Evolutionary conservation across 2,888 invertebrate species (phyloP).

Genomic region (Chalcis sispes): DNA sequence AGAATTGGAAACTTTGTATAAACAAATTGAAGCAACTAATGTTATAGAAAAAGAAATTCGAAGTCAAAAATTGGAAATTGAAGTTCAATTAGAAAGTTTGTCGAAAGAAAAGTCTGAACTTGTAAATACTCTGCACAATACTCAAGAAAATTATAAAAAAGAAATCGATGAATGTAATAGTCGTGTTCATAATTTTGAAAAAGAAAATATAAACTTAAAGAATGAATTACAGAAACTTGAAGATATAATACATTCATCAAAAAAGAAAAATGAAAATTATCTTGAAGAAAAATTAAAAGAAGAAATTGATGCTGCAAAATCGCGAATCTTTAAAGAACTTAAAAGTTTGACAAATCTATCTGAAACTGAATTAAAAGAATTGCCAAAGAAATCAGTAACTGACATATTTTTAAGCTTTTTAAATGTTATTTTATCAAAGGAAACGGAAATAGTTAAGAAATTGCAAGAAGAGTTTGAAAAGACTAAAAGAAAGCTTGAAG

Average conservation of each 20-base stretch:
- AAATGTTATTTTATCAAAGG: constrained; percentile 66
- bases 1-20: constrained; percentile 58
- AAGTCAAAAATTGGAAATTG: constrained; percentile 60
- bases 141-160: constrained; percentile 42
- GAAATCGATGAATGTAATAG: constrained; percentile 54
- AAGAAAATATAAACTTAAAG: constrained; percentile 65
- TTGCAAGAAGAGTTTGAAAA: constrained; percentile 62
- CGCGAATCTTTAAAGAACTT: constrained; percentile 68
- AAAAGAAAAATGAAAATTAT: constrained; percentile 33
- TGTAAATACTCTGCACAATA: background rate
- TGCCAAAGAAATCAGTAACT: constrained; percentile 60
- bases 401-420: constrained; percentile 68
- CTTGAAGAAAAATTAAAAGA: constrained; percentile 37
- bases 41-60: constrained; percentile 58
- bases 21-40: constrained; percentile 56
- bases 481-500: constrained; percentile 63
- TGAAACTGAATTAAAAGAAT: constrained; percentile 41
- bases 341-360: constrained; percentile 59
- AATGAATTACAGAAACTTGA: constrained; percentile 60
- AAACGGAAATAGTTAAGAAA: constrained; percentile 66
- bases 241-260: constrained; percentile 32
- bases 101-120: constrained; percentile 59
- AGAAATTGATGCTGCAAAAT: constrained; percentile 56
- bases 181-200: constrained; percentile 41
- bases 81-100: constrained; percentile 62